Conservation (phyloP, 2,797 vertebrate species). For the Tarsius wallacei region DNA sequence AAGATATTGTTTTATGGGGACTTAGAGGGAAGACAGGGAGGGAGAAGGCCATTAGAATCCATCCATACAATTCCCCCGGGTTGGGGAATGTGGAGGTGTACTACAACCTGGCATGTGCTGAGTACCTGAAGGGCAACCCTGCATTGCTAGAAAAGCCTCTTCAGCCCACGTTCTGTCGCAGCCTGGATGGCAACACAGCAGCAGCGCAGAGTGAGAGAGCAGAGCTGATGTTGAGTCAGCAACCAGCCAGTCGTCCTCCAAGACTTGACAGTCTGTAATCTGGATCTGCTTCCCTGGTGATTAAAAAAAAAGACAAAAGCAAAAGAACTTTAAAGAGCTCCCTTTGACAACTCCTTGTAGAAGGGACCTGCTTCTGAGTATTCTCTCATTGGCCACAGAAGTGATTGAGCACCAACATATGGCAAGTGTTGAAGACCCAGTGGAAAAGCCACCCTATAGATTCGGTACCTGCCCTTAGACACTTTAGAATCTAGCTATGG, state of each 20-base stretch:
- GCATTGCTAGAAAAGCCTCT: constrained; percentile 87
- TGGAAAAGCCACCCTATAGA: not conserved
- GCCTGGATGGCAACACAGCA: constrained; percentile 75
- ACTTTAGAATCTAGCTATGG: not conserved
- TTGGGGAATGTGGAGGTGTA: not conserved
- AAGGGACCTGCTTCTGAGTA: not conserved
- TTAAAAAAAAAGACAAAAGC: constrained; percentile 45
- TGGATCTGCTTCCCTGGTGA: constrained; percentile 87
- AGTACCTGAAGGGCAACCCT: constrained; percentile 87
- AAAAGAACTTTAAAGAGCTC: not conserved
- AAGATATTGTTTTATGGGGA: not conserved
- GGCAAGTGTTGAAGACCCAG: not conserved
- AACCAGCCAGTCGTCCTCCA: constrained; percentile 84
- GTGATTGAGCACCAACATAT: not conserved
- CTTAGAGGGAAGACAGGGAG: not conserved
- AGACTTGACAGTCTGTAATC: constrained; percentile 78
- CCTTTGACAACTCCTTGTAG: not conserved
- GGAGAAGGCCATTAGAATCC: not conserved
- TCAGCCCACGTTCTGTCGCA: constrained; percentile 80
- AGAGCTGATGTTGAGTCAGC: constrained; percentile 76
- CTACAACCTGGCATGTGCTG: not conserved
- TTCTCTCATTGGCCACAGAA: not conserved
- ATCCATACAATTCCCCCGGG: not conserved
- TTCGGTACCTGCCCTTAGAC: too few relatives aligned
- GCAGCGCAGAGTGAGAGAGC: constrained; percentile 84